These are phyloP conservation scores for Phoenicopterus ruber DNA, from an alignment of 2,113 vertebrate species.

Conservation along the genomic window DNA sequence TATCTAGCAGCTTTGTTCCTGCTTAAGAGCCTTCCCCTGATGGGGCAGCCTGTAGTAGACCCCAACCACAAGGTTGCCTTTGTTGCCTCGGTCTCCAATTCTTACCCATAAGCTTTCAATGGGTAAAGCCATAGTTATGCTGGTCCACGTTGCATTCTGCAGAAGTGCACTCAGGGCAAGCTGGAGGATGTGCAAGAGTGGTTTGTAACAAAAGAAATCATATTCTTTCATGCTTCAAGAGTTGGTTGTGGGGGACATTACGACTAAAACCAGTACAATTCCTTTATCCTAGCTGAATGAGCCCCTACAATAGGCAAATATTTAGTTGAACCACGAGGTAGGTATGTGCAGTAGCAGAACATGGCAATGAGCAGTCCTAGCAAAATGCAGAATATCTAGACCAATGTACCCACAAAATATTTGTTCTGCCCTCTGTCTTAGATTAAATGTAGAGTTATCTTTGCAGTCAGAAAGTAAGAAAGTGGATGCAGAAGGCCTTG, in stretches of 20 bases:
- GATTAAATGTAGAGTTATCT: neutral
- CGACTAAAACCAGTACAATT: fast-evolving
- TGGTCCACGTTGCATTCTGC: neutral
- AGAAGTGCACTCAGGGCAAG: neutral
- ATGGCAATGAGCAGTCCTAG: neutral
- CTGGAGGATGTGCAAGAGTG: neutral
- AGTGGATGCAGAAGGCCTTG: neutral
- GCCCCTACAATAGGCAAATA: neutral
- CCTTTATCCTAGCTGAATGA: neutral
- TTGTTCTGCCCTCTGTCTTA: neutral
- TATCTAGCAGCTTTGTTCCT: neutral
- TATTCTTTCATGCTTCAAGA: neutral
- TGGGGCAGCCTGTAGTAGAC: no score
- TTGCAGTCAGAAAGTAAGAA: neutral
- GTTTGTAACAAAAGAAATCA: neutral
- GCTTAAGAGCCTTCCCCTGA: neutral
- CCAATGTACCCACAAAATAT: neutral
- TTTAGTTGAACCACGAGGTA: neutral
- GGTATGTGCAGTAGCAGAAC: neutral
- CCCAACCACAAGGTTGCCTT: no score
- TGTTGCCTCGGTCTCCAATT: no score
- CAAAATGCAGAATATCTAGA: neutral
- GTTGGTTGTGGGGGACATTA: neutral
- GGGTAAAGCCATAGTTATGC: neutral
- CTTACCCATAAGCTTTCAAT: no score